Base-by-base conservation (phyloP, 2,113 vertebrate genomes). In the Jaculus jaculus region DNA sequence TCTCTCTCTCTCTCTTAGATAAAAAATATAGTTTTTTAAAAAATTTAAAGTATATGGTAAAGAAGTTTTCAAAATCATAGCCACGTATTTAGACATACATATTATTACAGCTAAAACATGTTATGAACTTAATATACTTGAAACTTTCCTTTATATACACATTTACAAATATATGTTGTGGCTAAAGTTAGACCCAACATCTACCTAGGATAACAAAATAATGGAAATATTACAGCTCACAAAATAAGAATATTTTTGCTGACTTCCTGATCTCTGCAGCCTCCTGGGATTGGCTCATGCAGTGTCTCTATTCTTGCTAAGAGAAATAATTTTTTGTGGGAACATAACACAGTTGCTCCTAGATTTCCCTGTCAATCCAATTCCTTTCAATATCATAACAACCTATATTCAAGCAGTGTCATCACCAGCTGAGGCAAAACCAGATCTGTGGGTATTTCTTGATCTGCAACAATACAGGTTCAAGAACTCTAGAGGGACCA, bases 361-460 rank as follows among this genome's bases (percentile, higher is more conserved):
- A 60, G 28, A 23, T 74, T 42, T 89, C n/a, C 26, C 37, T 86
- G 15, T 74, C n/a, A 47, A 30, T 39, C 26, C 17, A 74, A 3
- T 32, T 12, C n/a, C 20, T 89, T 72, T 68, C 47, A 68, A 26
- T 54, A 73, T 26, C 51, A 39, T 39, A 83, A 32, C 39, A 73
- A 83, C 32, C 5, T 73, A 58, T 37, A 71, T 65, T 84, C 91
- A 93, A 20, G 39, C 34, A 54, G 24, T 37, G 20, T 32, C 75
- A 54, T 72, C 84, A 84, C 71, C 26, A 68, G 32, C 42, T 81
- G 80, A 72, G 72, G 68, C 61, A 71, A 61, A 87, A 68, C 39
- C 84, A 10, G 26, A 68, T 61, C 32, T 87, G 74, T 68, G 60
- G 86, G 30, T 73, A 71, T 84, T 96, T 93, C 84, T 66, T 84